Conservation (phyloP, 2,797 vertebrate genomes). For the Galagoides demidoff region DNA sequence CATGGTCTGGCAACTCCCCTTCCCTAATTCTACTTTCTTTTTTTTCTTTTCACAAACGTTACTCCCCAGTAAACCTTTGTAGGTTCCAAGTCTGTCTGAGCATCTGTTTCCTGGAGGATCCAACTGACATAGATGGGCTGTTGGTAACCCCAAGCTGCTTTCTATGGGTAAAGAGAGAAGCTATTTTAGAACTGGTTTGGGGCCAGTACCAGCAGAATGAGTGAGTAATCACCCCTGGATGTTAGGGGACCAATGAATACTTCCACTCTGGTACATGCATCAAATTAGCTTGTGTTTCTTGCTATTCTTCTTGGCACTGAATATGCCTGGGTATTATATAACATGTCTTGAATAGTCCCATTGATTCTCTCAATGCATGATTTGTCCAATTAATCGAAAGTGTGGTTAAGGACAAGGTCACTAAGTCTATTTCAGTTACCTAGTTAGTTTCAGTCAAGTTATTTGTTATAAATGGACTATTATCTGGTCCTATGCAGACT, state of each 20-base stretch:
- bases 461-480: not conserved
- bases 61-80: not conserved
- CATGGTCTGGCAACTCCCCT: not conserved
- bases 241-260: not conserved
- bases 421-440: not conserved
- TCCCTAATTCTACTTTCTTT: not conserved
- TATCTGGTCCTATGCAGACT: not conserved
- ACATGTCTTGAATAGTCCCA: not conserved
- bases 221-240: not conserved
- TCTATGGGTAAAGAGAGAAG: not conserved
- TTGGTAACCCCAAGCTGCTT: not conserved
- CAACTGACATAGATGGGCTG: not conserved
- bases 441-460: not conserved
- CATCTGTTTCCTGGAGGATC: not conserved
- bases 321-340: not conserved
- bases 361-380: slow-evolving; percentile 8
- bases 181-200: not conserved
- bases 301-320: not conserved
- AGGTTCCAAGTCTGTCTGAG: not conserved
- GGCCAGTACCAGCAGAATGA: not conserved
- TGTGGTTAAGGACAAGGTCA: slow-evolving; percentile 6
- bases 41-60: not conserved
- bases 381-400: not conserved
- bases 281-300: slow-evolving; percentile 32
- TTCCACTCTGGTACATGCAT: not conserved